Percentiles rank a stretch among this genome's conserved stretches.
phyloP scores from a whole-genome alignment of 2,888 invertebrate species.

The Syrphus vitripennis region DNA sequence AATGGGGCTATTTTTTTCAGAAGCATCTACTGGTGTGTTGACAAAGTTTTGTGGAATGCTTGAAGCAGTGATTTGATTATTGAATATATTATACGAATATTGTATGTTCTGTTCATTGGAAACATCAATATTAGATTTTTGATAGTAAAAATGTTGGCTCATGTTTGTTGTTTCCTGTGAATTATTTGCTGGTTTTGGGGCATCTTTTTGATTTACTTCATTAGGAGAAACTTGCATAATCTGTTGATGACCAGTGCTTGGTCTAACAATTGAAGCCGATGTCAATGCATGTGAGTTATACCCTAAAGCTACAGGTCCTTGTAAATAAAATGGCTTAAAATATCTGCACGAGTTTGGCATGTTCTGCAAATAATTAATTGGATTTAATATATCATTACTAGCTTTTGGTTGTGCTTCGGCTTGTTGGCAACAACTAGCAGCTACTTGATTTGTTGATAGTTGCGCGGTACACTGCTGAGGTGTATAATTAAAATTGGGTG shows the following conservation, averaged over 20 bases:
- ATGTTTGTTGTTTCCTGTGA: neutral
- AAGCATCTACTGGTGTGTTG: no score
- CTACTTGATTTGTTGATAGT: neutral
- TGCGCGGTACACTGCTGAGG: neutral
- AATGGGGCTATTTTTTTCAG: no score
- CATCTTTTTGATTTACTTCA: neutral
- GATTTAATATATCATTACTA: neutral
- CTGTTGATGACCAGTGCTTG: neutral
- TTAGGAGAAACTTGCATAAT: no score
- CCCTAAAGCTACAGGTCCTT: neutral
- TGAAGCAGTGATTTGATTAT: no score
- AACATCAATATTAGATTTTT: neutral
- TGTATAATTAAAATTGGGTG: neutral
- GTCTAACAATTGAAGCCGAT: neutral
- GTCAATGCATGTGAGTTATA: no score
- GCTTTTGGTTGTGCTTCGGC: neutral
- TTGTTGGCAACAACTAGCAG: neutral
- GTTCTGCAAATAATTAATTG: neutral
- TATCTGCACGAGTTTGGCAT: neutral
- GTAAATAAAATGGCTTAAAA: neutral
- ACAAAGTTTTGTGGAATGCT: no score
- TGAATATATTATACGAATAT: no score
- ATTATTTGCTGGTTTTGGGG: neutral
- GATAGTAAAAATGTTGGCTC: no score
- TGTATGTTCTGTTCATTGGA: neutral